Evolutionary conservation across 1,140 invertebrate genomes (phyloP).

Genomic region (Triops longicaudatus): DNA sequence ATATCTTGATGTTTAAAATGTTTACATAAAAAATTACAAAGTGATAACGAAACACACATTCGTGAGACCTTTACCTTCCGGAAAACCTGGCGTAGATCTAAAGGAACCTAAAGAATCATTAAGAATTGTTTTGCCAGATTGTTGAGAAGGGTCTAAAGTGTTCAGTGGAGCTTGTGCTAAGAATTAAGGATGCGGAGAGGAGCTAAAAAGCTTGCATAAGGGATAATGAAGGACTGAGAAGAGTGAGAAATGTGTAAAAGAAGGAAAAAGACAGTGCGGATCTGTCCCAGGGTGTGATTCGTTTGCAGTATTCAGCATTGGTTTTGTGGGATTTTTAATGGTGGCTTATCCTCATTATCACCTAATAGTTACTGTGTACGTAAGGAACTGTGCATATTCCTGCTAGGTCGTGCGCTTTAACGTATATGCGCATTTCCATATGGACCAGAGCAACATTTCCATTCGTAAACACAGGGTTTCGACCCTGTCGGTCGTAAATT

Average conservation of each 20-base stretch:
- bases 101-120: no score
- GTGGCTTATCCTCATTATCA: background rate
- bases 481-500: background rate
- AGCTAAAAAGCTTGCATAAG: background rate
- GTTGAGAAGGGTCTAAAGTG: no score
- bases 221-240: background rate
- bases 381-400: background rate
- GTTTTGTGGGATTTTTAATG: background rate
- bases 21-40: no score
- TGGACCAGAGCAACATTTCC: slow-evolving; percentile 6
- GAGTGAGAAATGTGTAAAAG: no score
- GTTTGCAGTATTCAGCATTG: background rate
- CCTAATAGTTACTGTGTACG: slow-evolving; percentile 2
- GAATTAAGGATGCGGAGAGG: background rate
- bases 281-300: background rate
- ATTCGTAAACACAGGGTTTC: slow-evolving; percentile 15
- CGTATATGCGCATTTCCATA: background rate
- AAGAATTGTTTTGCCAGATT: no score
- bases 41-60: no score
- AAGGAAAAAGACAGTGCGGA: background rate
- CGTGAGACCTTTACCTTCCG: no score
- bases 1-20: no score
- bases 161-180: background rate
- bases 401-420: background rate
- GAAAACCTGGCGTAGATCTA: no score